Evolutionary conservation across 2,113 vertebrate genomes (phyloP).

Genomic region (Diglossa brunneiventris): DNA sequence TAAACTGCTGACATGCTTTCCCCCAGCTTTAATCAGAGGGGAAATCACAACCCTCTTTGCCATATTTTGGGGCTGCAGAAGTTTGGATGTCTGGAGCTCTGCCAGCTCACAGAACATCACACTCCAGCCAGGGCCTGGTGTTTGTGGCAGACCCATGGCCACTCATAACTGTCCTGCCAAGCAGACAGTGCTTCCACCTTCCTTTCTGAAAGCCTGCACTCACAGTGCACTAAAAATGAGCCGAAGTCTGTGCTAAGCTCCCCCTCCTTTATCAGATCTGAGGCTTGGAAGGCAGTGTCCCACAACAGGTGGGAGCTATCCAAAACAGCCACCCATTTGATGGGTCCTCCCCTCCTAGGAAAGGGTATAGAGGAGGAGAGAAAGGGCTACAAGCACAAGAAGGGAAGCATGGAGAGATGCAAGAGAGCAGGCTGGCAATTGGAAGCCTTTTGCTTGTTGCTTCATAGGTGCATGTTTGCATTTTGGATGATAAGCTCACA

Average conservation of each 20-base stretch:
- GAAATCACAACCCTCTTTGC: neutral
- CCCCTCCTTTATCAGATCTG: neutral
- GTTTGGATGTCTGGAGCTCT: neutral
- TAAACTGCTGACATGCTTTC: neutral
- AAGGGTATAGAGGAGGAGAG: neutral
- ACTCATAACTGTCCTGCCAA: neutral
- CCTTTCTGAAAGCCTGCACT: neutral
- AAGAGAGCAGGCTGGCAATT: neutral
- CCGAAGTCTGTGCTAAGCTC: neutral
- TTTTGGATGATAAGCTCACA: neutral
- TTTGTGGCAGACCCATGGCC: neutral
- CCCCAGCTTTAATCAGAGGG: neutral
- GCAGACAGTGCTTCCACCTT: neutral
- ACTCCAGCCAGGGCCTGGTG: rapidly evolving
- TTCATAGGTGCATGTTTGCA: neutral
- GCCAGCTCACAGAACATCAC: neutral
- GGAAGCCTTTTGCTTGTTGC: neutral
- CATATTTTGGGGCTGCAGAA: neutral
- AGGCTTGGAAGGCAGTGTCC: neutral
- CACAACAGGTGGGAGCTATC: neutral
- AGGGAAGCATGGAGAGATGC: neutral
- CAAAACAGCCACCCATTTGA: neutral
- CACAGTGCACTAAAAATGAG: neutral
- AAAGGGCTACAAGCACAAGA: neutral
- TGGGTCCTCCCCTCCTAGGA: neutral